Conservation (phyloP, 1,140 invertebrate species). For the Ceratina japonica region DNA sequence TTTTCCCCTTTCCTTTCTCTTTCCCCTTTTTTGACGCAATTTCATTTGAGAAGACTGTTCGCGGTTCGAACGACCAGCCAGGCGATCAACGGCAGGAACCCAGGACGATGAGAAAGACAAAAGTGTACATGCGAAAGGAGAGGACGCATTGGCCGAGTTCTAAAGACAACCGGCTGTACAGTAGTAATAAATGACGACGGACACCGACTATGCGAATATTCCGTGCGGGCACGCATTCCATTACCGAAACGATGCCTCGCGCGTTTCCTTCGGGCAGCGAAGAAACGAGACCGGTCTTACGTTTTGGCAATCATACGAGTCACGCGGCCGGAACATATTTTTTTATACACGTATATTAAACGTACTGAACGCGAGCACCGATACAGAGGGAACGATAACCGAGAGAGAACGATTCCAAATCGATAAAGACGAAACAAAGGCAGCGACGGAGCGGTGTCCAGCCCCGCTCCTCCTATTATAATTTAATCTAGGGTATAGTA, state of each 20-base stretch:
- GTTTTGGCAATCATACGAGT: constrained; percentile 54
- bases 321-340: constrained; percentile 58
- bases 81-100: neutral
- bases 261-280: neutral
- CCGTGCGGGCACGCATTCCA: constrained; percentile 35
- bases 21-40: too few species aligned
- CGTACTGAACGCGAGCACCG: neutral
- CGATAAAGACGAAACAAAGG: constrained; percentile 13
- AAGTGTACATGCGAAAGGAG: neutral
- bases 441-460: neutral
- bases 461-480: constrained; percentile 8
- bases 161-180: too few species aligned
- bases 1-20: neutral
- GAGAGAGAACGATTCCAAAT: neutral
- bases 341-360: constrained; percentile 54
- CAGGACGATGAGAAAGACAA: neutral
- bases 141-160: neutral
- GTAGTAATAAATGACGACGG: too few species aligned
- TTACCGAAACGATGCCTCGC: too few species aligned
- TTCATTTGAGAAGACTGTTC: neutral
- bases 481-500: constrained; percentile 58
- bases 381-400: neutral
- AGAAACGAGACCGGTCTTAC: constrained; percentile 19
- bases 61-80: neutral
- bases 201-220: neutral